Evolutionary conservation across 2,113 vertebrate genomes (phyloP).

Genomic region (Petrocephalus microphthalmus): DNA sequence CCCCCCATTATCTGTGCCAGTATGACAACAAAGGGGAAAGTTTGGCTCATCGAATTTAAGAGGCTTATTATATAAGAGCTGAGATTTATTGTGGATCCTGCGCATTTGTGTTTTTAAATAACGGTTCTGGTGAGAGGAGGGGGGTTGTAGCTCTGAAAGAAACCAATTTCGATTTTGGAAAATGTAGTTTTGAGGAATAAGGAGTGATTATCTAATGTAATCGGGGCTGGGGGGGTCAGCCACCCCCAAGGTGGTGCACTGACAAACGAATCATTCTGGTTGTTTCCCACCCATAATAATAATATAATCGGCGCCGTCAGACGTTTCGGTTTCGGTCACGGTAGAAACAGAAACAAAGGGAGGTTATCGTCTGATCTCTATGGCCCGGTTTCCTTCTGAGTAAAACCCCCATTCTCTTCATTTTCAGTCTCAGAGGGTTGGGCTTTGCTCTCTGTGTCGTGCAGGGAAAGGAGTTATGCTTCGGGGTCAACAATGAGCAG

Average conservation of each 20-base stretch:
- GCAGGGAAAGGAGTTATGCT: constrained; percentile 70
- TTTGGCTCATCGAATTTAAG: background rate
- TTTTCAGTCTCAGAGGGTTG: background rate
- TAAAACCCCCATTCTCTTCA: background rate
- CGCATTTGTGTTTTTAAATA: background rate
- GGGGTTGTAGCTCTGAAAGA: background rate
- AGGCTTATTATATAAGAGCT: background rate
- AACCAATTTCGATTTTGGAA: background rate
- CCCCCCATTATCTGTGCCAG: background rate
- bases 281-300: background rate
- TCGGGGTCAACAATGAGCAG: constrained; percentile 69
- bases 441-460: constrained; percentile 27
- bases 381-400: background rate
- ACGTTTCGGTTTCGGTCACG: background rate
- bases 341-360: background rate
- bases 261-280: background rate
- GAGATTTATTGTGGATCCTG: background rate
- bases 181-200: background rate
- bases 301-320: background rate
- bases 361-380: background rate
- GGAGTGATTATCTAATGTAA: background rate
- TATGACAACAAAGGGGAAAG: background rate
- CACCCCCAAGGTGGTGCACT: background rate
- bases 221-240: background rate
- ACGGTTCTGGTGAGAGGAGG: background rate